Evolutionary conservation across 2,113 vertebrate species (phyloP).

Genomic region (Ivindomyrus marchei): DNA sequence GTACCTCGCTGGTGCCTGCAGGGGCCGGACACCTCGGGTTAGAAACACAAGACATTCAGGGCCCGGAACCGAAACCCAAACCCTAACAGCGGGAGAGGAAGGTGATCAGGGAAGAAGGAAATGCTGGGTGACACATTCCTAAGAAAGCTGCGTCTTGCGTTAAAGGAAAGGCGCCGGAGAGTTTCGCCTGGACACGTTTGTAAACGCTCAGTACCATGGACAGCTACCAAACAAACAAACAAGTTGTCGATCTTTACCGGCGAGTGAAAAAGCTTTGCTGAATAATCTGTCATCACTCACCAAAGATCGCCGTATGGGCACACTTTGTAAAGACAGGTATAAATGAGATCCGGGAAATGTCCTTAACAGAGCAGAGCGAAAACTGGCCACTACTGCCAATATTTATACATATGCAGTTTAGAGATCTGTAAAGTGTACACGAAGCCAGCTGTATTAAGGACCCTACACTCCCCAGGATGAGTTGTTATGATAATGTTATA

Average conservation of each 20-base stretch:
- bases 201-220: conserved; percentile 8
- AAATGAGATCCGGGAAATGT: not conserved
- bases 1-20: not conserved
- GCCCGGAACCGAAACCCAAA: not conserved
- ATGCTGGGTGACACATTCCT: not conserved
- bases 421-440: not conserved
- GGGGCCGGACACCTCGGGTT: not conserved
- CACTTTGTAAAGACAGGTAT: not conserved
- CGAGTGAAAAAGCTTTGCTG: not conserved
- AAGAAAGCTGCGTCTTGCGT: not conserved
- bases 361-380: not conserved
- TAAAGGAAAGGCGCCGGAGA: not conserved
- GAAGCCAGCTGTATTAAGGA: not conserved
- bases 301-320: not conserved
- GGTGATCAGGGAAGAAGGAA: not conserved
- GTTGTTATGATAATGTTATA: not conserved
- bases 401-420: not conserved
- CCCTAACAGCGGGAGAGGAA: not conserved
- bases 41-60: not conserved
- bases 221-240: conserved; percentile 21
- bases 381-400: not conserved
- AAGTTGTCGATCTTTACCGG: not conserved
- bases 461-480: not conserved
- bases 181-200: not conserved
- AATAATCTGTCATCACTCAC: not conserved